phyloP scores from a whole-genome alignment of 2,888 invertebrate genomes.

The Chrysolina americana region DNA sequence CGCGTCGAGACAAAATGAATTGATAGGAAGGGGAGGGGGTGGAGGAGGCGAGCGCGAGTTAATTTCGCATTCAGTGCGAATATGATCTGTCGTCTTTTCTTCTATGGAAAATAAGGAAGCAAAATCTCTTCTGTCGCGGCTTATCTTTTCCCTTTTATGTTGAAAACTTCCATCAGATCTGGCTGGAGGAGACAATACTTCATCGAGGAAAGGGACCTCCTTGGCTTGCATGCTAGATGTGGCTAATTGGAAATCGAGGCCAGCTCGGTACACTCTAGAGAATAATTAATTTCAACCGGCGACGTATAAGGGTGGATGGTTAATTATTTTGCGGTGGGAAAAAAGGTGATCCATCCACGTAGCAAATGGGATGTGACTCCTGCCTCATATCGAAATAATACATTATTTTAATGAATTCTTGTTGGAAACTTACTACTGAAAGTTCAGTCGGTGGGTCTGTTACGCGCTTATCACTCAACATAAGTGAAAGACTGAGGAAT shows the following conservation, averaged over 20 bases:
- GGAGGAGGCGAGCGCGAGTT: conserved; percentile 58
- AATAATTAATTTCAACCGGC: conserved; percentile 44
- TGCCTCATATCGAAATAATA: neutral
- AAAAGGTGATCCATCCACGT: conserved; percentile 39
- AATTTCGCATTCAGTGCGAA: conserved; percentile 65
- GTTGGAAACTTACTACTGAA: neutral
- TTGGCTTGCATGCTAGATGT: conserved; percentile 53
- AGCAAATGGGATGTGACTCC: neutral
- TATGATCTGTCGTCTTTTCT: conserved; percentile 65
- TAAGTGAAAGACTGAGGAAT: no score
- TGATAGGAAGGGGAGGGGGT: conserved; percentile 53
- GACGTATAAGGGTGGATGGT: conserved; percentile 42
- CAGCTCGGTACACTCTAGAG: conserved; percentile 43
- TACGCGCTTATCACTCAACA: no score
- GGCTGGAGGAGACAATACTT: conserved; percentile 64
- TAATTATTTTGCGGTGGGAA: conserved; percentile 35
- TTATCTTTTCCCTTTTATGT: conserved; percentile 66
- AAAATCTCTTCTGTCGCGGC: conserved; percentile 60
- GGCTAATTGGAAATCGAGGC: conserved; percentile 61
- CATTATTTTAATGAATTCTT: neutral
- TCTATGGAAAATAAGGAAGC: conserved; percentile 62
- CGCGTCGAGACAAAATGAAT: conserved; percentile 39
- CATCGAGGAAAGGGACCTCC: conserved; percentile 56
- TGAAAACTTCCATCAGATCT: conserved; percentile 63
- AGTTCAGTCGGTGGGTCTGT: no score